Evolutionary conservation across 2,113 vertebrate species (phyloP), one percentile per base, ranked within the genome.

Genomic region (Meriones unguiculatus): DNA sequence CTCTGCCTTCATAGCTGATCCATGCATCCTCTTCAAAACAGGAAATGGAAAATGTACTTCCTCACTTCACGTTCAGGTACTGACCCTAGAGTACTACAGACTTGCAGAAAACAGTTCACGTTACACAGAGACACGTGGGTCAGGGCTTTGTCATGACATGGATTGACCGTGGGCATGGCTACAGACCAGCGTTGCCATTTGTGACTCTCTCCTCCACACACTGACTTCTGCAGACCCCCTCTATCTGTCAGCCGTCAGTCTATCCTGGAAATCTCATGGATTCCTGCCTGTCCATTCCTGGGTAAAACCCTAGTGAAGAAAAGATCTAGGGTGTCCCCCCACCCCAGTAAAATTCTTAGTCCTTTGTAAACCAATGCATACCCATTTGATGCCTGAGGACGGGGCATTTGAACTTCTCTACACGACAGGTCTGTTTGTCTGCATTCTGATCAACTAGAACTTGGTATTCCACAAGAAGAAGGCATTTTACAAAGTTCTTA

Each of bases 21-120:
- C 0, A 0, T 52, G 50, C 20, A 88, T 90, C 80, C 7, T 90
- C 72, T 89, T 92, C 25, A 70, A 59, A 96, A 35, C 38, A 54
- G 72, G 50, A 94, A 87, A 25, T 38, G 25, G 84, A 96, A 72
- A 75, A 13, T 18, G 86, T 57, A 57, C 85, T 90, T 95, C 28
- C 73, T 17, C 38, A 35, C 38, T 46, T 87, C 69, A 38, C 54
- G 57, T 35, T 52, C 85, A 52, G 35, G 72, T 72, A 50, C 2
- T 76, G 80, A 92, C 75, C 76, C 73, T 11, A 32, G 28, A 73
- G 52, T 50, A 65, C 17, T 25, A 38, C 24, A 24, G 52, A 87
- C 46, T 81, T 87, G 75, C 78, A 82, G 18, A 38, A 91, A 84
- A 62, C 64, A 25, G n/a, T 25, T 92, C 90, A 94, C 75, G 8